Evolutionary conservation across 2,888 invertebrate genomes (phyloP), one percentile per base, ranked within the genome.

Genomic region (Andrena praecox): DNA sequence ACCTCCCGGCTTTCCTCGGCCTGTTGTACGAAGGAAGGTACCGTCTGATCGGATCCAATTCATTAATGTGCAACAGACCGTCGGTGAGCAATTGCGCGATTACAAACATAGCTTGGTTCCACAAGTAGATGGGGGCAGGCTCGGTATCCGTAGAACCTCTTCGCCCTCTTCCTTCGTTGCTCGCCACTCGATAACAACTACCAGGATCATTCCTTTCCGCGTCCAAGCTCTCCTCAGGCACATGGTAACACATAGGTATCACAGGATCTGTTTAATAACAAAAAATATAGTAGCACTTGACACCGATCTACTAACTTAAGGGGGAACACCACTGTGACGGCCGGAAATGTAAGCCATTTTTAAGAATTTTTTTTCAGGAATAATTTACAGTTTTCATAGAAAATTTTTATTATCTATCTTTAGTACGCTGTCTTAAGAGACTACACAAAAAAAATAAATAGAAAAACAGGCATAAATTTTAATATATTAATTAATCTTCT

Each of bases 81-180:
- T 97, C 97, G 1, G 98, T 98, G 80, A 99, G 95, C 67, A 99
- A 95, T 93, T 99, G 98, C 0, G 99, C 97, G 89, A 99, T 97
- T 82, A 99, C 96, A 94, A 99, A 99, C 95, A 99, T 95, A 0
- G 99, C 97, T 95, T 99, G 99, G 87, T 99, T 99, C 99, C 99
- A 99, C 54, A 94, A 84, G 78, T 93, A 93, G 54, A 94, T 87
- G 1, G 91, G 86, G 8, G 82, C 70, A 6, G 77, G 69, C 35
- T 90, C 87, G 4, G 81, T 75, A 7, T 91, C 90, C 12, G 85
- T 82, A 8, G 91, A 89, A 35, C 91, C 88, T 86, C 93, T 94
- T 90, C 70, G 94, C 84, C 89, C 94, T 91, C 91, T 93, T 77
- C 95, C 95, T 94, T 96, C 95, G 89, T 95, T 95, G 86, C 96